These are phyloP conservation scores for Ophthalmolycus amberensis DNA, from an alignment of 2,113 vertebrate genomes.

Conservation along the genomic window DNA sequence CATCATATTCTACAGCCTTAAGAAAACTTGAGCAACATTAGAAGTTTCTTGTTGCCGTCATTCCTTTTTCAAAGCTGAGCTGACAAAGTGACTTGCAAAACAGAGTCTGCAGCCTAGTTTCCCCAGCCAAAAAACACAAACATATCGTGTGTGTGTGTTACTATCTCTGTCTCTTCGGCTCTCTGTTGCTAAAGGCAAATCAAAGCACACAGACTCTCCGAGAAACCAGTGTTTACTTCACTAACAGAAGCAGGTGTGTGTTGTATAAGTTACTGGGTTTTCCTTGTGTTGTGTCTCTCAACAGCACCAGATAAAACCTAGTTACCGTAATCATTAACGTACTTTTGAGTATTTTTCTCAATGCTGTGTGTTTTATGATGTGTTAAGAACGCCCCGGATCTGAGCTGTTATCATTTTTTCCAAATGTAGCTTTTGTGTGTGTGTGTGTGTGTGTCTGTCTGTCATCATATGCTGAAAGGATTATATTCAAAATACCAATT, in stretches of 20 bases:
- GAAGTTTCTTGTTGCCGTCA: neutral
- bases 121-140: slow-evolving; percentile 48
- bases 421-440: neutral
- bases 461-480: neutral
- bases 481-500: neutral
- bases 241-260: slow-evolving; percentile 74
- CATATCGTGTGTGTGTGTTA: slow-evolving; percentile 1
- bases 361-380: slow-evolving; percentile 28
- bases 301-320: slow-evolving; percentile 49
- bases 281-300: slow-evolving; percentile 36
- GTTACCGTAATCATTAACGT: slow-evolving; percentile 65
- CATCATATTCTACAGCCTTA: neutral
- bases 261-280: slow-evolving; percentile 54
- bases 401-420: slow-evolving; percentile 1
- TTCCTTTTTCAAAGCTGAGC: slow-evolving; percentile 24
- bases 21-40: neutral
- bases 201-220: slow-evolving; percentile 64
- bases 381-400: neutral
- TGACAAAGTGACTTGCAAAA: slow-evolving; percentile 29
- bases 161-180: slow-evolving; percentile 13
- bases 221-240: slow-evolving; percentile 70
- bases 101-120: slow-evolving; percentile 44
- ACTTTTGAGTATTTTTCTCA: slow-evolving; percentile 16
- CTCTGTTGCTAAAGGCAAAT: slow-evolving; percentile 65
- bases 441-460: neutral